phyloP scores from a whole-genome alignment of 1,140 invertebrate genomes.

The Portunus trituberculatus region DNA sequence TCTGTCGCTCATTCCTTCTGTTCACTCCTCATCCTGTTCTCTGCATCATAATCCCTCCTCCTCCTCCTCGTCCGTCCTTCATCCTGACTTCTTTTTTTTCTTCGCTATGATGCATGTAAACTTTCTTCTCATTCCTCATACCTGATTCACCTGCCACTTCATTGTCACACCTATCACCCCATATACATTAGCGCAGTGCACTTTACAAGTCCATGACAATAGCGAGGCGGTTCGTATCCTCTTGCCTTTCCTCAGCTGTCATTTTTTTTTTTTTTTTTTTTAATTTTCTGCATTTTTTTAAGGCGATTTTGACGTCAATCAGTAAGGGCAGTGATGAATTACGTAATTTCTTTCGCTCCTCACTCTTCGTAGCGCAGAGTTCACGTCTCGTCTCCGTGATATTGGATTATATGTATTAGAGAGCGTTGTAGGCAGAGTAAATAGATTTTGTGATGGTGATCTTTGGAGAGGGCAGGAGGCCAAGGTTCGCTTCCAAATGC shows the following conservation, averaged over 20 bases:
- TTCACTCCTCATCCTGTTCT: background rate
- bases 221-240: too few species aligned
- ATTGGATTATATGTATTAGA: background rate
- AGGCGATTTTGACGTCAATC: background rate
- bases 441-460: background rate
- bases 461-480: background rate
- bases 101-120: background rate
- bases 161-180: too few species aligned
- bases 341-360: background rate
- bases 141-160: background rate
- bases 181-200: too few species aligned
- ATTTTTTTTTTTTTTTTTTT: too few species aligned
- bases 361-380: background rate
- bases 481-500: background rate
- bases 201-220: too few species aligned
- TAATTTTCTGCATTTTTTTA: too few species aligned
- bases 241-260: too few species aligned
- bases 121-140: background rate
- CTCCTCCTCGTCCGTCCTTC: background rate
- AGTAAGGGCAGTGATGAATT: background rate
- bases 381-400: background rate
- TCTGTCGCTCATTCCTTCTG: background rate
- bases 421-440: conserved; percentile 8
- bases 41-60: background rate
- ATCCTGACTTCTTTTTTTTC: background rate